Conservation (phyloP, 2,888 invertebrate species). For the Lymantria dispar region DNA sequence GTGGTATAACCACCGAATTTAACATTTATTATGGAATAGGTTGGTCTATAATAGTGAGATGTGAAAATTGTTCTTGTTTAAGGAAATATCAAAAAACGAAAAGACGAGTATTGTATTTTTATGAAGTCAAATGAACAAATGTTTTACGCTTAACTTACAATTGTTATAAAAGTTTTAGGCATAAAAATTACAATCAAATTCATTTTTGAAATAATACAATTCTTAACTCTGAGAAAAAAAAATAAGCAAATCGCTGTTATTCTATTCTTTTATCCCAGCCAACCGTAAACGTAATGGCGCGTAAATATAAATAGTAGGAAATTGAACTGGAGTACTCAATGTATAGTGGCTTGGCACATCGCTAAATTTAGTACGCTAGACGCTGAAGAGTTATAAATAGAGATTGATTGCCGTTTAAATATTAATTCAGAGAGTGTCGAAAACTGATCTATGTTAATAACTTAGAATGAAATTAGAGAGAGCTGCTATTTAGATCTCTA, state of each 20-base stretch:
- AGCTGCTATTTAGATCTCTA: background rate
- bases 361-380: background rate
- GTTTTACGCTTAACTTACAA: no score
- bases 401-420: background rate
- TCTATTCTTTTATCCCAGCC: background rate
- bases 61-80: no score
- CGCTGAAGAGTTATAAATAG: background rate
- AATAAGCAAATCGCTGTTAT: background rate
- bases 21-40: no score
- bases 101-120: no score
- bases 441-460: background rate
- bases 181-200: no score
- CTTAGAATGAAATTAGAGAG: conserved; percentile 13
- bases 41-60: no score
- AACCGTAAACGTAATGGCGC: background rate
- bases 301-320: background rate
- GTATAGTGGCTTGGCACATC: background rate
- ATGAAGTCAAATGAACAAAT: no score
- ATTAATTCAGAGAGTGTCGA: background rate
- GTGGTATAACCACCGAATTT: no score
- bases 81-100: no score
- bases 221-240: no score
- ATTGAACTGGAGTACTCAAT: background rate
- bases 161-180: no score
- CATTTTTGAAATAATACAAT: no score